Conservation (phyloP, 2,113 vertebrate species). For the Actenoides hombroni region DNA sequence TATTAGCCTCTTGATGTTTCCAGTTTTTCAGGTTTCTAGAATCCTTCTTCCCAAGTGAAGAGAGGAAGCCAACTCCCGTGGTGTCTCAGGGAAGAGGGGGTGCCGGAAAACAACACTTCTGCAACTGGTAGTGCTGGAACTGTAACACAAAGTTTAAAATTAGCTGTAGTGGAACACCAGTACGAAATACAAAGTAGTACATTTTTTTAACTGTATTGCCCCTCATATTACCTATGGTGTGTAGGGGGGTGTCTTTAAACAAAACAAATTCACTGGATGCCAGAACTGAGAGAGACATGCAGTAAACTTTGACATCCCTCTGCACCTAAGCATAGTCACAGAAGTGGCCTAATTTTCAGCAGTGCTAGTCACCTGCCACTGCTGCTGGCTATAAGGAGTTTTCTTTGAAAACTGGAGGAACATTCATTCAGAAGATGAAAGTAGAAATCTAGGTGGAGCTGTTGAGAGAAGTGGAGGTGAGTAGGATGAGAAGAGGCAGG, state of each 20-base stretch:
- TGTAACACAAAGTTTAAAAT: slow-evolving; percentile 58
- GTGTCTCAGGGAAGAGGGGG: neutral
- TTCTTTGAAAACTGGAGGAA: slow-evolving; percentile 4
- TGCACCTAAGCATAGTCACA: neutral
- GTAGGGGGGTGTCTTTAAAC: neutral
- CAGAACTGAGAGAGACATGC: neutral
- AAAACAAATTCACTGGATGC: neutral
- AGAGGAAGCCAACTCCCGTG: neutral
- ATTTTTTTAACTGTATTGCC: neutral
- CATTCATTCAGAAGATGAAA: slow-evolving; percentile 53
- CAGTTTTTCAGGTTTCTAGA: slow-evolving; percentile 57
- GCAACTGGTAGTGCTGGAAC: slow-evolving; percentile 15
- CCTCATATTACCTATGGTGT: fast-evolving
- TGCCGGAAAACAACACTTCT: neutral
- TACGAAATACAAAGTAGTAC: neutral
- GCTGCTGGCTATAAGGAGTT: neutral
- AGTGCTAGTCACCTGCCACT: neutral
- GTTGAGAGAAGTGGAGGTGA: slow-evolving; percentile 48
- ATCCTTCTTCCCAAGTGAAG: neutral
- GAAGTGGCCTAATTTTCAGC: neutral
- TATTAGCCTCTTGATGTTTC: neutral
- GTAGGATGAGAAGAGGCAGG: slow-evolving; percentile 45
- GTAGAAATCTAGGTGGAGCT: slow-evolving; percentile 54
- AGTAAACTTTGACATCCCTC: neutral
- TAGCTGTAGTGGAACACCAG: neutral